phyloP scores from a whole-genome alignment of 1,140 invertebrate genomes.

The Grapholita molesta region DNA sequence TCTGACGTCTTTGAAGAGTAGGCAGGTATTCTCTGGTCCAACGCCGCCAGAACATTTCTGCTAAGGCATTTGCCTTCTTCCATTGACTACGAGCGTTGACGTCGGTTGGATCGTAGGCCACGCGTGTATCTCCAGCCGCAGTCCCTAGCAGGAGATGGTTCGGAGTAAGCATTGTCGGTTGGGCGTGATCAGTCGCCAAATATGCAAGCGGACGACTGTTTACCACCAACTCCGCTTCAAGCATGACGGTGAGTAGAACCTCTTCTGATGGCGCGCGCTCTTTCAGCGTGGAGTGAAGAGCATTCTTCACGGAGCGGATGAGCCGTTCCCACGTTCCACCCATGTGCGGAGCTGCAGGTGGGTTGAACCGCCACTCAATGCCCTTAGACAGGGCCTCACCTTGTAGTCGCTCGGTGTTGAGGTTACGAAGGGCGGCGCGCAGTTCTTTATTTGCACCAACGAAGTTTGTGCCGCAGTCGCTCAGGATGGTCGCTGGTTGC shows the following conservation, averaged over 20 bases:
- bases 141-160: not conserved
- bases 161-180: not conserved
- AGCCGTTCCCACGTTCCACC: conserved; percentile 41
- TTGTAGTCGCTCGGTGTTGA: not conserved
- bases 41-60: conserved; percentile 21
- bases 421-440: not conserved
- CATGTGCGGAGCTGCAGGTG: conserved; percentile 34
- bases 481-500: conserved; percentile 31
- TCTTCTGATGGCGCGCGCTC: conserved; percentile 22
- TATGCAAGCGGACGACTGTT: conserved; percentile 12
- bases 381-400: not conserved
- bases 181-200: not conserved
- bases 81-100: conserved; percentile 18
- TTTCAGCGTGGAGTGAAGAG: conserved; percentile 7
- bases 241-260: conserved; percentile 4
- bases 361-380: conserved; percentile 34
- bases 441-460: conserved; percentile 21
- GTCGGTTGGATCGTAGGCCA: not conserved
- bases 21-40: conserved; percentile 24
- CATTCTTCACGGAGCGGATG: conserved; percentile 29
- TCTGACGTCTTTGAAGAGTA: conserved; percentile 14
- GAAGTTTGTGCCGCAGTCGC: conserved; percentile 61
- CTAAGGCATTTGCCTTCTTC: conserved; percentile 4
- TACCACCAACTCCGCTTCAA: conserved; percentile 23
- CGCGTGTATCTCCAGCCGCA: not conserved